Conservation (phyloP, 2,888 invertebrate genomes). For the Parasteatoda lunata region DNA sequence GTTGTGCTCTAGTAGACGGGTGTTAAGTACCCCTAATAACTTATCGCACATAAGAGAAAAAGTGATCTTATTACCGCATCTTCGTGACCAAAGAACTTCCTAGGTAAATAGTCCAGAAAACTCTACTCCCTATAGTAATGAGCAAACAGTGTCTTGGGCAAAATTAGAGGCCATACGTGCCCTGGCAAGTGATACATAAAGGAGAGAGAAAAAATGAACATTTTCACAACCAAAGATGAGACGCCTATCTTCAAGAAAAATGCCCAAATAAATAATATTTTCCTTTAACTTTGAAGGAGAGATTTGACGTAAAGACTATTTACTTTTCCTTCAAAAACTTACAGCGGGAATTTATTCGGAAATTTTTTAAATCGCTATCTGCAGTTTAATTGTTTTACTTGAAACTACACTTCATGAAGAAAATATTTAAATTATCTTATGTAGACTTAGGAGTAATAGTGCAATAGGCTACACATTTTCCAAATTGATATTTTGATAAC, state of each 20-base stretch:
- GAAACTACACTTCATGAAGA: too few species aligned
- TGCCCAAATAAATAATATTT: too few species aligned
- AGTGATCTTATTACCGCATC: conserved; percentile 61
- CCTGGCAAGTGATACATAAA: conserved; percentile 29
- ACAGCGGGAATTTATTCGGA: too few species aligned
- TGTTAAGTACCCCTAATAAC: conserved; percentile 65
- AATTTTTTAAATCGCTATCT: too few species aligned
- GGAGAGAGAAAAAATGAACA: conserved; percentile 31
- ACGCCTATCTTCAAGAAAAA: not conserved
- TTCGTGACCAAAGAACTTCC: conserved; percentile 38
- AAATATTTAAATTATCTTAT: too few species aligned
- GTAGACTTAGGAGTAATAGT: too few species aligned
- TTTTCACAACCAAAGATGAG: not conserved
- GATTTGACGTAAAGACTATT: too few species aligned
- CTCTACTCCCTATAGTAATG: conserved; percentile 50
- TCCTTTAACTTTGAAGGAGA: too few species aligned
- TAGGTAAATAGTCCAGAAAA: conserved; percentile 57
- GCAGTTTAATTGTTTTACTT: too few species aligned
- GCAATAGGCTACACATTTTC: too few species aligned
- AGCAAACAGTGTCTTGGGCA: conserved; percentile 66
- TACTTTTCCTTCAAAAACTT: too few species aligned
- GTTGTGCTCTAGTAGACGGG: not conserved
- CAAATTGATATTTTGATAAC: too few species aligned
- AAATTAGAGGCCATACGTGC: conserved; percentile 62
- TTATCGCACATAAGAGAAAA: conserved; percentile 51